A percentile compares a stretch with the other conserved stretches of the same genome.
Conservation (phyloP, 2,888 invertebrate genomes). For the Lithodes maja region DNA sequence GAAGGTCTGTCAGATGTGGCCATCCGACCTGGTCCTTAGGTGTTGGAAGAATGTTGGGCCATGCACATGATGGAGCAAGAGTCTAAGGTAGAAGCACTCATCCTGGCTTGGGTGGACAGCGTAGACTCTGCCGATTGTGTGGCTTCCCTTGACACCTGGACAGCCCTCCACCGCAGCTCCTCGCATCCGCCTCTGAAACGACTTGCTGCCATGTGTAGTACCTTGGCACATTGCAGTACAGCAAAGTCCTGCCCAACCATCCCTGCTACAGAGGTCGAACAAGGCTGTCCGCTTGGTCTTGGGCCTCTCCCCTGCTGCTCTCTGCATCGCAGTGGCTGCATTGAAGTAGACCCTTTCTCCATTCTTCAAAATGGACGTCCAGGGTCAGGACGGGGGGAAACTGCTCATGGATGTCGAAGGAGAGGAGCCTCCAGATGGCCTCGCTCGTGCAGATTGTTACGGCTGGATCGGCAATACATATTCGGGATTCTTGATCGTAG, state of each 20-base stretch:
- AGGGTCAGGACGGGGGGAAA: neutral
- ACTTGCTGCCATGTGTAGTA: neutral
- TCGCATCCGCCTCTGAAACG: too few relatives aligned
- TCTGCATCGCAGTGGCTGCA: neutral
- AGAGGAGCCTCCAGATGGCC: neutral
- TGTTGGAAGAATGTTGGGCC: slow-evolving; percentile 72
- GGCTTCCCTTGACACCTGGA: slow-evolving; percentile 48
- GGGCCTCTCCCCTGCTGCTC: neutral
- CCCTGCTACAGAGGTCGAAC: neutral
- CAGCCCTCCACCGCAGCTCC: neutral
- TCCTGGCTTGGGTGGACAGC: slow-evolving; percentile 73
- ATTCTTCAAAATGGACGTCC: neutral
- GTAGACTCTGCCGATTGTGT: slow-evolving; percentile 74
- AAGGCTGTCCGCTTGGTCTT: neutral
- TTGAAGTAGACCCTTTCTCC: slow-evolving; percentile 1
- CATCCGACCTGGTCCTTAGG: slow-evolving; percentile 71
- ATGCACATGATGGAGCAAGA: slow-evolving; percentile 72
- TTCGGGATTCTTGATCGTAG: too few relatives aligned
- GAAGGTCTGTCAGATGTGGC: slow-evolving; percentile 72
- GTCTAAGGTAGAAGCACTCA: slow-evolving; percentile 74
- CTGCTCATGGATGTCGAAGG: neutral
- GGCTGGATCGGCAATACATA: too few relatives aligned
- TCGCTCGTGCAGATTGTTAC: slow-evolving; percentile 4
- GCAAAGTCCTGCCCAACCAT: neutral
- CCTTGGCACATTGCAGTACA: neutral